Conservation (phyloP, 2,797 vertebrate species). For the Anguilla anguilla region DNA sequence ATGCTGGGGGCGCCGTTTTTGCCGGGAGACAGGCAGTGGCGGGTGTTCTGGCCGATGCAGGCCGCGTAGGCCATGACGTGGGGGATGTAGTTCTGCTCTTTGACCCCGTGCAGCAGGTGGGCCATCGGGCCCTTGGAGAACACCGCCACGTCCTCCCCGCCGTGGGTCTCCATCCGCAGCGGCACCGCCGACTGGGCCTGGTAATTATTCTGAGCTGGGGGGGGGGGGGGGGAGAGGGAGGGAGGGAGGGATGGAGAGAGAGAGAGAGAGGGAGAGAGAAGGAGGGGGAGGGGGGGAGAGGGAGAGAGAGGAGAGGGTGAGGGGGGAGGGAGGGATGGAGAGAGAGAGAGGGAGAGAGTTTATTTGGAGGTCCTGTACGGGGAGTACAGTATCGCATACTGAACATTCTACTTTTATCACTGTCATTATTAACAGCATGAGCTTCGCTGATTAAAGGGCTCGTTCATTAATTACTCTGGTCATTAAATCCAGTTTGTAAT, state of each 20-base stretch:
- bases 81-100: constrained; percentile 96
- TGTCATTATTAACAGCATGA: background rate
- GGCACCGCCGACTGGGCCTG: constrained; percentile 89
- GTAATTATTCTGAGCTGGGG: constrained; percentile 82
- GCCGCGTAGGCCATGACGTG: constrained; percentile 93
- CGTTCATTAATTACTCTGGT: too few species aligned
- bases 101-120: constrained; percentile 89
- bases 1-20: constrained; percentile 21
- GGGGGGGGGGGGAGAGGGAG: background rate
- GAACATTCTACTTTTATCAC: background rate
- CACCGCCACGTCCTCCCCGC: constrained; percentile 90
- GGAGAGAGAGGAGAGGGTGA: background rate
- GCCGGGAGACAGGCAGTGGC: constrained; percentile 69
- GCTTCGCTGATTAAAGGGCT: too few species aligned
- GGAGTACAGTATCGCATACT: background rate
- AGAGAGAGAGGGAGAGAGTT: background rate
- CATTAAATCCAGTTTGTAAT: too few species aligned
- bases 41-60: constrained; percentile 86
- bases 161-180: constrained; percentile 84
- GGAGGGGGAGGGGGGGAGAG: background rate
- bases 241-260: background rate
- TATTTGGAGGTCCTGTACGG: background rate
- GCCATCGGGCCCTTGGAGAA: constrained; percentile 94
- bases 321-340: background rate
- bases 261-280: background rate